Percentiles rank a stretch among this genome's conserved stretches.
These are phyloP conservation scores for Lophochroa leadbeateri DNA, from an alignment of 2,113 vertebrate genomes.

Conservation along the genomic window DNA sequence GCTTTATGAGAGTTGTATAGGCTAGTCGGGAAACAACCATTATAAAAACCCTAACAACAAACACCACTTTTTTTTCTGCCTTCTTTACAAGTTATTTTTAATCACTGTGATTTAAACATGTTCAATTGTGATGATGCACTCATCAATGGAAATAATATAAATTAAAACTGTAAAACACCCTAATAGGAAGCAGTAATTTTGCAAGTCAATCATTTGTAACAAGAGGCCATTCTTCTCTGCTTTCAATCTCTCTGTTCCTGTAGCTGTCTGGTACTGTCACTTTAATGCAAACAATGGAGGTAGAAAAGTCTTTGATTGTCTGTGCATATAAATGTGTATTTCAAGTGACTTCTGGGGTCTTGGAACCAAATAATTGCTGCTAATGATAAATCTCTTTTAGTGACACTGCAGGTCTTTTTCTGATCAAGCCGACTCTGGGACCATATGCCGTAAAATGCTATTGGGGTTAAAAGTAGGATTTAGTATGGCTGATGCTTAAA, in stretches of 20 bases:
- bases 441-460: fast-evolving
- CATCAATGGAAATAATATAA: not conserved
- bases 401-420: not conserved
- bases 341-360: not conserved
- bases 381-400: not conserved
- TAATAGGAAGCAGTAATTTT: not conserved
- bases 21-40: not conserved
- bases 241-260: not conserved
- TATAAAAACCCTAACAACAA: not conserved
- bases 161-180: not conserved
- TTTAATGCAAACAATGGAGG: not conserved
- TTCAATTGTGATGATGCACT: not conserved
- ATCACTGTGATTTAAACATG: not conserved
- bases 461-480: not conserved
- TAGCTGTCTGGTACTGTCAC: not conserved
- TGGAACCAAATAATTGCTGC: not conserved
- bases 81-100: not conserved
- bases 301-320: not conserved
- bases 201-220: not conserved
- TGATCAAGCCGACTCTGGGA: fast-evolving
- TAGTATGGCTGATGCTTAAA: not conserved
- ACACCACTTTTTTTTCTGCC: not conserved
- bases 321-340: not conserved
- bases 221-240: not conserved
- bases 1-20: not conserved